Conservation (phyloP, 2,113 vertebrate species). For the Notothenia rossii region DNA sequence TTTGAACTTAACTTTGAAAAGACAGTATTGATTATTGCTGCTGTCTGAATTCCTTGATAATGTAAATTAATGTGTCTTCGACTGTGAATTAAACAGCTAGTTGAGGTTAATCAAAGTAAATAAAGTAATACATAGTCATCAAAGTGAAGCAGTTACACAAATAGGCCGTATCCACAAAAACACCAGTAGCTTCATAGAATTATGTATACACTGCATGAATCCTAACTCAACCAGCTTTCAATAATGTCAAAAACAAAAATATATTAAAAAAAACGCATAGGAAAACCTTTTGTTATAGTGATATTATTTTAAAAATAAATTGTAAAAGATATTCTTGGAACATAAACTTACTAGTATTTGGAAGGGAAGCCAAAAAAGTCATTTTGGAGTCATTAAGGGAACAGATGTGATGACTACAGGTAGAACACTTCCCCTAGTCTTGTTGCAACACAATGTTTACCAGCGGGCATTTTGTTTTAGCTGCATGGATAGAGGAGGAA, state of each 20-base stretch:
- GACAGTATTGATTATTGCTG: neutral
- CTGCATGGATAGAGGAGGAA: neutral
- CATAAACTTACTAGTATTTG: neutral
- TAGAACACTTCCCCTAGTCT: neutral
- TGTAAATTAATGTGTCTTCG: neutral
- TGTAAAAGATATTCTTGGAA: neutral
- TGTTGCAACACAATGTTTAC: neutral
- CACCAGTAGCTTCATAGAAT: neutral
- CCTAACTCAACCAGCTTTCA: neutral
- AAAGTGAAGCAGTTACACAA: neutral
- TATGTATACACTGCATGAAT: neutral
- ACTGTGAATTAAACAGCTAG: neutral
- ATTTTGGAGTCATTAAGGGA: constrained; percentile 2
- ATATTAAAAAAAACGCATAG: neutral
- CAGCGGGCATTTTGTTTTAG: neutral
- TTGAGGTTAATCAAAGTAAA: neutral
- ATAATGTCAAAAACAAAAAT: neutral
- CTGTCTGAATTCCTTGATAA: neutral
- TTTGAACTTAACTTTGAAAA: neutral
- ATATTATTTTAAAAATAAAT: neutral
- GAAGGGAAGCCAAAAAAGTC: neutral
- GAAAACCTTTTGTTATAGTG: neutral
- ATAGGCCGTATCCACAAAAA: neutral
- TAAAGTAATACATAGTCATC: neutral
- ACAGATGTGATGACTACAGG: neutral